Base-by-base conservation (phyloP, 2,888 invertebrate genomes). In the Drosophila helvetica region DNA sequence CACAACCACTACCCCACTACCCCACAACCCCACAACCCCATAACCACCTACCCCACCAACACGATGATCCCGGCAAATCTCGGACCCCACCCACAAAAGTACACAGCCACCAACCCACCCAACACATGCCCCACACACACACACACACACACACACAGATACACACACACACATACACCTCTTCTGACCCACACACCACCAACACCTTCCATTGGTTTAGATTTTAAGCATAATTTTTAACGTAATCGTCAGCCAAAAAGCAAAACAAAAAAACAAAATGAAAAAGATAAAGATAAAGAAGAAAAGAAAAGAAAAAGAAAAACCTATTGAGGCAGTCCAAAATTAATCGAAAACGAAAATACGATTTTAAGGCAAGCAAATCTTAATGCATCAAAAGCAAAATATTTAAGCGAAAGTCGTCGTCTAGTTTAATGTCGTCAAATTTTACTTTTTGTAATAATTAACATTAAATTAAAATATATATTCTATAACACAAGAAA, bases 391-490 rank as follows among this genome's bases (percentile, higher is more conserved):
- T 74, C 75, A 86, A 86, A 80, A 86, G 68, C 77, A 76, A 86
- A 77, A 77, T 86, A 79, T 79, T 78, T 79, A 89, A 85, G 81
- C 81, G 66, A 81, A 70, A 75, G 76, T 67, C 62, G 82, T 87
- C 83, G 78, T 90, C 90, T 90, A 90, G 90, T 90, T 90, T 90
- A 90, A 90, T 90, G 90, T 90, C 90, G 90, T 90, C 86, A 88
- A 87, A 75, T 88, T 90, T 90, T 84, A 89, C 79, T 86, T 88
- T 90, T 90, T 90, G 90, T 90, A 90, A 90, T 87, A 89, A 90
- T 87, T 90, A 70, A 89, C 38, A 38, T 89, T 87, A 86, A 90
- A 86, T 88, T 87, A 77, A 86, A 74, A 66, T 61, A 75, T 75
- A 70, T 75, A 75, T 70, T 82, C 80, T 80, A 72, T 87, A 76